These are phyloP conservation scores for Drosophila equinoxialis DNA, from an alignment of 1,140 invertebrate species.

Conservation along the genomic window DNA sequence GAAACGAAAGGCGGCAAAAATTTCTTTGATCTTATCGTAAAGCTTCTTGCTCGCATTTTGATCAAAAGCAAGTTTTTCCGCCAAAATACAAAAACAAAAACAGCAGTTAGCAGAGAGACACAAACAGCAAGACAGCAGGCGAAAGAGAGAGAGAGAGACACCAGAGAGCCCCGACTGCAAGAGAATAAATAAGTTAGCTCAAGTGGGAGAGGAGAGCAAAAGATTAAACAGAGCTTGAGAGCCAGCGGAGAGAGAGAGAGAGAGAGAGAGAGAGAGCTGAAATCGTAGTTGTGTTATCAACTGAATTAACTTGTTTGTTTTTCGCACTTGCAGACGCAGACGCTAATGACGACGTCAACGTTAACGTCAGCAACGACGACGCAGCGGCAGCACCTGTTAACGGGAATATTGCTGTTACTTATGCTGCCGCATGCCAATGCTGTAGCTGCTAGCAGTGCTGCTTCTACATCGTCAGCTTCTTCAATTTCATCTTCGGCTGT, in stretches of 20 bases:
- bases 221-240: too few relatives aligned
- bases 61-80: slow-evolving; percentile 83
- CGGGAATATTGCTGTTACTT: slow-evolving; percentile 31
- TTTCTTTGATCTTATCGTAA: slow-evolving; percentile 83
- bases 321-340: slow-evolving; percentile 36
- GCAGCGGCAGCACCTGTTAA: slow-evolving; percentile 25
- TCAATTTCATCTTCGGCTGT: slow-evolving; percentile 29
- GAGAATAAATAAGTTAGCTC: background rate
- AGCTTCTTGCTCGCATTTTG: slow-evolving; percentile 83
- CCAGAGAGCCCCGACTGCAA: background rate
- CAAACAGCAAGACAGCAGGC: slow-evolving; percentile 10
- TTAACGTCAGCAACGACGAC: background rate
- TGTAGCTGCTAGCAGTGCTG: slow-evolving; percentile 10
- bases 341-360: slow-evolving; percentile 5
- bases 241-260: background rate
- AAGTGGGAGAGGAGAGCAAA: too few relatives aligned
- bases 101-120: slow-evolving; percentile 17
- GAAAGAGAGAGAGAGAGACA: slow-evolving; percentile 4
- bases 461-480: background rate
- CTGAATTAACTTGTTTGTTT: slow-evolving; percentile 21
- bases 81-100: slow-evolving; percentile 70
- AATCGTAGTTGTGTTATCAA: slow-evolving; percentile 4
- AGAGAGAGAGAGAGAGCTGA: background rate
- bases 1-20: slow-evolving; percentile 79
- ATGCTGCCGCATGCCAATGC: slow-evolving; percentile 22